phyloP scores from a whole-genome alignment of 2,113 vertebrate genomes.

The Salminus brasiliensis region DNA sequence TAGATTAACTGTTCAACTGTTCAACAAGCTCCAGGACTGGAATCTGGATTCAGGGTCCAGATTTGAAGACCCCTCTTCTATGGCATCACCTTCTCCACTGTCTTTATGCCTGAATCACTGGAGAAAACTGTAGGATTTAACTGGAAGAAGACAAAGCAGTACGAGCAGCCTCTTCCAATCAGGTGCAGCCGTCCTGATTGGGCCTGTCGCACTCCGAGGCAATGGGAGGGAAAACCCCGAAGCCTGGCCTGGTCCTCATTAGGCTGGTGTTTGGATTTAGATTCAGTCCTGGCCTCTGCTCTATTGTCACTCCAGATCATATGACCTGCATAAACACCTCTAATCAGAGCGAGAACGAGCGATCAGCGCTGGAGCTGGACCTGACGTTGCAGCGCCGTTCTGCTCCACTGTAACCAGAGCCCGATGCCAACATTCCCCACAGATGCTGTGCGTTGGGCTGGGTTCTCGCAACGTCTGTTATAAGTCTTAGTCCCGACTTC shows the following conservation, averaged over 20 bases:
- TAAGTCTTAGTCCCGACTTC: slow-evolving; percentile 12
- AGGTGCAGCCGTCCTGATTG: slow-evolving; percentile 63
- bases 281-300: slow-evolving; percentile 52
- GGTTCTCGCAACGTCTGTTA: not conserved
- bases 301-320: slow-evolving; percentile 72
- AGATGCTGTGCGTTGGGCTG: slow-evolving; percentile 39
- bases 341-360: slow-evolving; percentile 69
- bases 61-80: too few species aligned
- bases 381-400: slow-evolving; percentile 62
- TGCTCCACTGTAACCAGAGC: slow-evolving; percentile 52
- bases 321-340: slow-evolving; percentile 71
- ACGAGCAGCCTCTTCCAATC: slow-evolving; percentile 60
- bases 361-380: slow-evolving; percentile 64
- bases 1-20: too few species aligned
- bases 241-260: slow-evolving; percentile 70
- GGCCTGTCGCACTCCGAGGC: slow-evolving; percentile 63
- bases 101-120: too few species aligned
- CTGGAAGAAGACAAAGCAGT: too few species aligned
- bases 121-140: too few species aligned
- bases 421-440: slow-evolving; percentile 53
- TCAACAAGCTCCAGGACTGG: too few species aligned
- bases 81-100: too few species aligned
- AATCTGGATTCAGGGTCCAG: too few species aligned
- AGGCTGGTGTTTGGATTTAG: slow-evolving; percentile 64
- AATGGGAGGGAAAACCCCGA: slow-evolving; percentile 28